phyloP scores from a whole-genome alignment of 2,888 invertebrate genomes.

The Neoaliturus tenellus region DNA sequence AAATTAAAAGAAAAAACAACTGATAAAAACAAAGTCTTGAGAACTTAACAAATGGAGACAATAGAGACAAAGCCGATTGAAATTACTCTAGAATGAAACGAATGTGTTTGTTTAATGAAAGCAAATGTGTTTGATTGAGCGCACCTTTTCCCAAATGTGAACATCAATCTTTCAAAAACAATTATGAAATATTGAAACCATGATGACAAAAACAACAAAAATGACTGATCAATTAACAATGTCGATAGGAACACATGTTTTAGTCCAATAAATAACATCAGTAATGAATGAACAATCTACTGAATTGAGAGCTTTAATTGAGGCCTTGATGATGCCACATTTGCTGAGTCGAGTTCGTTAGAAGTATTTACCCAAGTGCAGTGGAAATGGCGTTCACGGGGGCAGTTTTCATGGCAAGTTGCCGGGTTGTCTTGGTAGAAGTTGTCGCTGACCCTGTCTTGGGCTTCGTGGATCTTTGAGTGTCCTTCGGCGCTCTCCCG shows the following conservation, averaged over 20 bases:
- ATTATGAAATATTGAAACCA: conserved; percentile 3
- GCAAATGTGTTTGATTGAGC: not conserved
- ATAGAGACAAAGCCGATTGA: not conserved
- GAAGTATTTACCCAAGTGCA: conserved; percentile 84
- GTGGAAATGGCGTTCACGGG: conserved; percentile 90
- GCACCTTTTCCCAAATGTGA: conserved; percentile 17
- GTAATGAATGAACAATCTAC: conserved; percentile 24
- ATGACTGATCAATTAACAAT: not conserved
- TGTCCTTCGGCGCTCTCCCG: conserved; percentile 82
- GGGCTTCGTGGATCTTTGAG: conserved; percentile 91
- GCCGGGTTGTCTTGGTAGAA: conserved; percentile 80
- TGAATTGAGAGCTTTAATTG: not conserved
- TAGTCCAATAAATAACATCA: not conserved
- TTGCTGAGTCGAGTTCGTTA: conserved; percentile 35
- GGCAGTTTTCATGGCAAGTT: conserved; percentile 81
- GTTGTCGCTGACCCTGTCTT: conserved; percentile 89
- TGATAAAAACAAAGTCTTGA: no score
- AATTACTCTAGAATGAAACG: not conserved
- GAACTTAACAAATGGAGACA: not conserved
- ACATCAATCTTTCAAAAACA: conserved; percentile 21
- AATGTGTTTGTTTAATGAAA: conserved; percentile 6
- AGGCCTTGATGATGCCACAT: conserved; percentile 16
- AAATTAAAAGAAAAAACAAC: no score
- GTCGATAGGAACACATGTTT: conserved; percentile 23
- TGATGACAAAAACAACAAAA: conserved; percentile 15